Evolutionary conservation across 2,797 vertebrate species (phyloP), one percentile per base, ranked within the genome.

Genomic region (Oceanodroma leucorhoa): DNA sequence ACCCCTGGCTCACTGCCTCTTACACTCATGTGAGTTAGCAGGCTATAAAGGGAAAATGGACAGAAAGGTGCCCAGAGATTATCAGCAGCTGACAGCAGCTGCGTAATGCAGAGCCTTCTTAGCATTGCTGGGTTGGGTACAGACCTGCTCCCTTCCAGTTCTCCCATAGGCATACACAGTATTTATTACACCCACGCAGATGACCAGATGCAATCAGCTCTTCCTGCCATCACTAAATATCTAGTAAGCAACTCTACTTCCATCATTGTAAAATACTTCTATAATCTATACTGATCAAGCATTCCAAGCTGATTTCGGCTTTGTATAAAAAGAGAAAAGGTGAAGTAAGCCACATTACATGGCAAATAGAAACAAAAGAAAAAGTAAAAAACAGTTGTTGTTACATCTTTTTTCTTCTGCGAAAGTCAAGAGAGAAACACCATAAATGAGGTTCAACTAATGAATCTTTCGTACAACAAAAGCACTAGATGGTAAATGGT

Each of bases 21-120:
- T 20, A 38, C 0, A 0, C 20, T 34, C 6, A 1, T 0, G 2
- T 1, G 73, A 75, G 36, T 22, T 17, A 65, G 45, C 36, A 36
- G 70, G 0, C 1, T 3, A 4, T 0, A 0, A 51, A 82, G 40
- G n/a, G 17, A 55, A 32, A 58, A 58, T 1, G 3, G 34, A 54
- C 48, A 41, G 51, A 21, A 51, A 75, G 36, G 55, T 50, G 15
- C 50, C 78, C 77, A 58, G 60, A 77, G 23, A 27, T 30, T 4
- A 45, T 9, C n/a, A 86, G 34, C 53, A 69, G 50, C 45, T 81
- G 64, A 77, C 45, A 83, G 61, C 58, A 88, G 29, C 54, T 65
- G 46, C 3, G 2, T 17, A 34, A 73, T 3, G 5, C 46, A 83
- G 19, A 70, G 40, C 27, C 14, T 15, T 13, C 60, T 54, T n/a